These are phyloP conservation scores for Netelia fuscicornis DNA, from an alignment of 2,888 invertebrate genomes.

Conservation along the genomic window DNA sequence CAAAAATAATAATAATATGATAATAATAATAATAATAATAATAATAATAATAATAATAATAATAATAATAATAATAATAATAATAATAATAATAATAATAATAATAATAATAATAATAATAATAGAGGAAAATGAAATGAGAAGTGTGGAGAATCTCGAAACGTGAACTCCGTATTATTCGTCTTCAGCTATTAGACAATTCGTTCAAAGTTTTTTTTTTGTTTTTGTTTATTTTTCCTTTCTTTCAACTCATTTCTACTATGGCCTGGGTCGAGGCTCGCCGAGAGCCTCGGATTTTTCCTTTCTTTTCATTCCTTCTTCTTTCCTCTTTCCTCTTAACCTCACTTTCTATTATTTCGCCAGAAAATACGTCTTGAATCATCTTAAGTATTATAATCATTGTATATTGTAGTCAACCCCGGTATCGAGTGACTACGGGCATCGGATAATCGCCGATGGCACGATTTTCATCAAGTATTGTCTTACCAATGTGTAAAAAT, in stretches of 20 bases:
- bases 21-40: slow-evolving; percentile 13
- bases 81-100: slow-evolving; percentile 69
- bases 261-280: slow-evolving; percentile 53
- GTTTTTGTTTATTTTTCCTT: not conserved
- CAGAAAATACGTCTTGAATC: slow-evolving; percentile 64
- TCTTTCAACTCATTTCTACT: slow-evolving; percentile 48
- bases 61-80: slow-evolving; percentile 68
- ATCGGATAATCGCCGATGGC: slow-evolving; percentile 56
- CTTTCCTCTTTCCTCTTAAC: slow-evolving; percentile 57
- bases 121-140: slow-evolving; percentile 79
- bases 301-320: slow-evolving; percentile 51
- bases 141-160: slow-evolving; percentile 74
- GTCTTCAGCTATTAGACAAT: slow-evolving; percentile 69
- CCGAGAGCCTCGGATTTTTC: slow-evolving; percentile 56
- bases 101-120: slow-evolving; percentile 73
- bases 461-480: slow-evolving; percentile 39
- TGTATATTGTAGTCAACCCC: slow-evolving; percentile 72
- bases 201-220: slow-evolving; percentile 71
- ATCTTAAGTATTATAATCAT: slow-evolving; percentile 80
- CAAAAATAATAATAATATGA: slow-evolving; percentile 65
- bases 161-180: slow-evolving; percentile 72
- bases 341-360: slow-evolving; percentile 53
- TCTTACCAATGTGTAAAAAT: not conserved
- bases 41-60: slow-evolving; percentile 43
- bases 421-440: slow-evolving; percentile 64